Percentiles rank a stretch among this genome's conserved stretches.
Evolutionary conservation across 2,113 vertebrate species (phyloP).

Genomic region (Malurus elegans): DNA sequence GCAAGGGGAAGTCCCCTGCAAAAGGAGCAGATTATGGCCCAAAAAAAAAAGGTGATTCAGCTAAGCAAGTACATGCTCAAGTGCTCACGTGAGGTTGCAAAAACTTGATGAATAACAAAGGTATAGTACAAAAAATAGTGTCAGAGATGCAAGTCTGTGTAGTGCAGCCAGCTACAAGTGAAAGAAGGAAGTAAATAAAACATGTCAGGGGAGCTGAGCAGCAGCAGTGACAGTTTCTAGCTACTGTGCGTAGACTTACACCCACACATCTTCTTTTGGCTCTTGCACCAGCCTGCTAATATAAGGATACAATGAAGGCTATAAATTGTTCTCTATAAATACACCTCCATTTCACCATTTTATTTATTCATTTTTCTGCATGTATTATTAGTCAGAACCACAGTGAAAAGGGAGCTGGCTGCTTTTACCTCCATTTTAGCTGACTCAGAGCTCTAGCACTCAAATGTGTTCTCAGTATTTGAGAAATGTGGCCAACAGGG

Average conservation of each 20-base stretch:
- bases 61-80: background rate
- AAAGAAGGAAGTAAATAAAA: background rate
- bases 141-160: background rate
- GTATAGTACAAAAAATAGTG: background rate
- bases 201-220: background rate
- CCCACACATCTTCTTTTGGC: background rate
- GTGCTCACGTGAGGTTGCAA: background rate
- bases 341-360: background rate
- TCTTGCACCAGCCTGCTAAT: background rate
- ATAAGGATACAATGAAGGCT: background rate
- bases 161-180: background rate
- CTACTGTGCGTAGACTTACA: background rate
- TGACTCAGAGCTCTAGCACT: background rate
- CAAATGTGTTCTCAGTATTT: background rate
- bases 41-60: background rate
- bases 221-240: background rate
- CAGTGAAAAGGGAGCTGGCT: background rate
- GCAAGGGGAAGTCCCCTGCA: fast-evolving
- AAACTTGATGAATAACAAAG: background rate
- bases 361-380: background rate
- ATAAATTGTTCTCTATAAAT: background rate
- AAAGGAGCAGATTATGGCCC: background rate
- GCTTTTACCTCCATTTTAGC: background rate
- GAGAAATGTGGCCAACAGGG: background rate
- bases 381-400: background rate